These are phyloP conservation scores for Trissonchulus sp. DNA, from an alignment of 2,888 invertebrate species.

Conservation along the genomic window DNA sequence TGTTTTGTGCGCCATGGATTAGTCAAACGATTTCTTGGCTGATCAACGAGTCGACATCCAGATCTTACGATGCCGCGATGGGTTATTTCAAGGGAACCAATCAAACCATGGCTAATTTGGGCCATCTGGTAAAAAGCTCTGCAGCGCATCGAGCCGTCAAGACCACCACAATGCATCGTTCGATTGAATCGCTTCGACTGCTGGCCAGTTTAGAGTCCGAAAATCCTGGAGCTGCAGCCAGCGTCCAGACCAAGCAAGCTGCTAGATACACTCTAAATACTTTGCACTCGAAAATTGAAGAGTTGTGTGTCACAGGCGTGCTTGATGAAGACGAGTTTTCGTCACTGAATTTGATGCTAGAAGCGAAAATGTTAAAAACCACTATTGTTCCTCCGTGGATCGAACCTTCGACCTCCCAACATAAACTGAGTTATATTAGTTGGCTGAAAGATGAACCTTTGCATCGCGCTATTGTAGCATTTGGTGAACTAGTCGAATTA, in stretches of 20 bases:
- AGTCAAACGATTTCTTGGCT: neutral
- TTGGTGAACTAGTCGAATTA: neutral
- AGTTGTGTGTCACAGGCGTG: slow-evolving; percentile 61
- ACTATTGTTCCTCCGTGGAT: neutral
- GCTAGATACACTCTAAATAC: slow-evolving; percentile 62
- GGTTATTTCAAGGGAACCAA: slow-evolving; percentile 63
- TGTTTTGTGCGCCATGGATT: too few relatives aligned
- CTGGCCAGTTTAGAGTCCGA: slow-evolving; percentile 59
- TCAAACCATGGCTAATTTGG: slow-evolving; percentile 60
- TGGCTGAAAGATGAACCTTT: neutral
- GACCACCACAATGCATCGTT: too few relatives aligned
- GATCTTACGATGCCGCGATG: slow-evolving; percentile 64
- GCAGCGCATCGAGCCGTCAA: too few relatives aligned
- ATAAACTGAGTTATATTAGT: neutral
- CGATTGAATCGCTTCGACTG: too few relatives aligned
- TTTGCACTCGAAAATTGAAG: slow-evolving; percentile 59
- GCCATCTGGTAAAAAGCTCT: slow-evolving; percentile 56
- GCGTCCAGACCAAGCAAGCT: slow-evolving; percentile 64
- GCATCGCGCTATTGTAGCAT: neutral
- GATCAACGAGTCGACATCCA: too few relatives aligned
- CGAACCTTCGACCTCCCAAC: neutral
- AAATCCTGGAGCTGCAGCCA: slow-evolving; percentile 62
- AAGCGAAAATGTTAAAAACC: neutral
- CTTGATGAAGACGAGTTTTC: slow-evolving; percentile 60
- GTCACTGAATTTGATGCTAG: neutral